These are phyloP conservation scores for Bovichtus diacanthus DNA, from an alignment of 2,797 vertebrate genomes.

Conservation along the genomic window DNA sequence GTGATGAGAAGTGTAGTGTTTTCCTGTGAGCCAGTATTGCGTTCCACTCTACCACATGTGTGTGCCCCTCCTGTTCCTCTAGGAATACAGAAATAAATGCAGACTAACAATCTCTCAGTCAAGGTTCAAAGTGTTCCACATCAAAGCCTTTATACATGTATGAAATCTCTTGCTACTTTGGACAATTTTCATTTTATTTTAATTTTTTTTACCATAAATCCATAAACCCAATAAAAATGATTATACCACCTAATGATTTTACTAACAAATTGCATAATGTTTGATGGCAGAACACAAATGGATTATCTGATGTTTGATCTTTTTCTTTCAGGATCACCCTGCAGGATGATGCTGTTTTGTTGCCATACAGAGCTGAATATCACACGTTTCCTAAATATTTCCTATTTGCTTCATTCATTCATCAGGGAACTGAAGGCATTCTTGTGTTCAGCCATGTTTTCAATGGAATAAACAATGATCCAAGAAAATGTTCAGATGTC, in stretches of 20 bases:
- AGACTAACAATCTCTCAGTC: slow-evolving; percentile 1
- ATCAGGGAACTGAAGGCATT: background rate
- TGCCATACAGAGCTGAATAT: background rate
- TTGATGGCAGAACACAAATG: background rate
- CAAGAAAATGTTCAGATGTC: background rate
- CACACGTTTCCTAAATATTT: background rate
- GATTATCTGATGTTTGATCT: background rate
- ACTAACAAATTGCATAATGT: background rate
- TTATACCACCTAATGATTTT: background rate
- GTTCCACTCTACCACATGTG: slow-evolving; percentile 9
- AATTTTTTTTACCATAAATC: background rate
- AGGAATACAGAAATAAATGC: slow-evolving; percentile 6
- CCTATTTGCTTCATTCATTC: background rate
- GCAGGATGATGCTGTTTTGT: background rate
- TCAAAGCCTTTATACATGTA: background rate
- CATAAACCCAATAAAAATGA: background rate
- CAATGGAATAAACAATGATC: slow-evolving; percentile 5
- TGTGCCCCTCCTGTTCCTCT: background rate
- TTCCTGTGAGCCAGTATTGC: background rate
- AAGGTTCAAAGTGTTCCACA: background rate
- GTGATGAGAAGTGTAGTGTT: background rate
- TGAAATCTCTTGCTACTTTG: background rate
- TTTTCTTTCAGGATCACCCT: background rate
- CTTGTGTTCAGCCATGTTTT: slow-evolving; percentile 2
- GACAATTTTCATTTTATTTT: background rate